Base-by-base conservation (phyloP, 1,140 invertebrate species). In the Calephelis nemesis region DNA sequence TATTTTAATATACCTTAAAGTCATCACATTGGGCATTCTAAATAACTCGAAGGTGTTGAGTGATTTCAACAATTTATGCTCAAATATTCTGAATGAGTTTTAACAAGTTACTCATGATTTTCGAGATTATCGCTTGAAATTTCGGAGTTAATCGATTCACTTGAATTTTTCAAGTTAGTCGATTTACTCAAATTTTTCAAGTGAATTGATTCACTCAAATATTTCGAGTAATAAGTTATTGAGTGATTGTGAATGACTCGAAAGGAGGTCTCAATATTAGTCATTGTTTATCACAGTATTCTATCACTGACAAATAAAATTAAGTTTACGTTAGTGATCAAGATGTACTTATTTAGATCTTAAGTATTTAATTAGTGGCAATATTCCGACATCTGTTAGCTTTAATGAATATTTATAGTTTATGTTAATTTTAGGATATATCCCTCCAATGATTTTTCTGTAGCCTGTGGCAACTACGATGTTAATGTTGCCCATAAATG, bases 401-500 rank as follows among this genome's bases (percentile, higher is more conserved):
- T 86, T 86, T 88, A 87, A 89, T 76, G 63, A 74, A 74, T 80
- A 74, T 76, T 76, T 81, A 79, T 79, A 72, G 67, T 83, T 83
- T 82, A 77, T 68, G 60, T 67, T 74, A 74, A 74, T 72, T 81
- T 74, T 76, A 78, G 67, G 66, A 76, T 69, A 54, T 77, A 75
- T 85, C 83, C 83, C 78, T 85, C 82, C 84, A 81, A 75, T 72
- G 42, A 63, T 78, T 78, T 76, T 72, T 74, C 65, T 77, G 75
- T 79, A 68, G 19, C 52, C 19, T 74, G 70, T 82, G 79, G 78
- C 83, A 85, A 85, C 77, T 83, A 88, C 87, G 86, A 87, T 87
- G 88, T 70, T 63, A 82, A 85, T 88, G 85, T 90, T 90, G 88
- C 88, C 88, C 88, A 88, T 87, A 54, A 77, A 72, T 86, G 86